A percentile compares a stretch with the other conserved stretches of the same genome.
Conservation (phyloP, 1,140 invertebrate species). For the Kradibia gibbosae region DNA sequence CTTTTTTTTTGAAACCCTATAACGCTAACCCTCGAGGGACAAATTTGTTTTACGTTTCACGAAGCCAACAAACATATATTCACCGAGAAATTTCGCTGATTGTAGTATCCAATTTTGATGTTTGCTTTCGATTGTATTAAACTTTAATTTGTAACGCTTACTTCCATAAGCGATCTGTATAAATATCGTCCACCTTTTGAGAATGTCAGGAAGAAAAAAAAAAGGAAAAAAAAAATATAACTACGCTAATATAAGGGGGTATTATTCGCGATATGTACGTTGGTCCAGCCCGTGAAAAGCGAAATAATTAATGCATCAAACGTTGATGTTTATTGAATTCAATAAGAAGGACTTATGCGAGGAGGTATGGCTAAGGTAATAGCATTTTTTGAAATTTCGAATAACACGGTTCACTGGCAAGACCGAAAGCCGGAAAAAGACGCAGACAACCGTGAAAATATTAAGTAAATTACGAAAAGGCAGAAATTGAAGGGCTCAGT, state of each 20-base stretch:
- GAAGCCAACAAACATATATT: constrained; percentile 57
- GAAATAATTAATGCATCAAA: neutral
- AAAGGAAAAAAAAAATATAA: no score
- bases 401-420: neutral
- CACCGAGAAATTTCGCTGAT: constrained; percentile 56
- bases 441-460: constrained; percentile 40
- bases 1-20: constrained; percentile 51
- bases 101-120: constrained; percentile 1
- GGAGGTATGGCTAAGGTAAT: neutral
- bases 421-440: neutral
- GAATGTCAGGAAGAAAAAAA: neutral
- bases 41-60: constrained; percentile 63
- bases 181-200: neutral
- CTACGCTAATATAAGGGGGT: no score
- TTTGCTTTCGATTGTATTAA: constrained; percentile 6
- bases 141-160: neutral
- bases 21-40: constrained; percentile 50
- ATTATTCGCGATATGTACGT: neutral
- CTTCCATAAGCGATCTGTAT: neutral
- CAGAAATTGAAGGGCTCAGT: constrained; percentile 18
- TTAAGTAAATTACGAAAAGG: constrained; percentile 32
- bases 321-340: neutral
- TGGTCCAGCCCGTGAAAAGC: neutral
- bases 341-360: neutral
- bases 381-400: neutral